Conservation (phyloP, 2,113 vertebrate genomes). For the Halichoeres trimaculatus region DNA sequence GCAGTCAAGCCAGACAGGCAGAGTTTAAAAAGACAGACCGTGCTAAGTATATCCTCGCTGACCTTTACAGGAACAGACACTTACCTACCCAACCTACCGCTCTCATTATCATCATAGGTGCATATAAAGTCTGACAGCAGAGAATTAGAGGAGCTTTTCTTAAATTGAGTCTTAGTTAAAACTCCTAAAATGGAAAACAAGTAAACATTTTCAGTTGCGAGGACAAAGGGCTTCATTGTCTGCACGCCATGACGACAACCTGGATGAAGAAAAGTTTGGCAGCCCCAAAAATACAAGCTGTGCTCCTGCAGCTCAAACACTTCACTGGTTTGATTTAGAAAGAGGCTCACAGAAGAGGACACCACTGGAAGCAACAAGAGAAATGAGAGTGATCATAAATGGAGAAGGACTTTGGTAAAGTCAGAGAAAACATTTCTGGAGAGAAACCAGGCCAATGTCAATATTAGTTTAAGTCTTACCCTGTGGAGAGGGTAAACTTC, state of each 20-base stretch:
- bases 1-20: slow-evolving; percentile 51
- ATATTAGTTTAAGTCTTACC: slow-evolving; percentile 74
- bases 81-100: slow-evolving; percentile 27
- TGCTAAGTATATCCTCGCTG: slow-evolving; percentile 24
- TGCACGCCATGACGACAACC: slow-evolving; percentile 56
- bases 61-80: slow-evolving; percentile 50
- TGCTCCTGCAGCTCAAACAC: slow-evolving; percentile 43
- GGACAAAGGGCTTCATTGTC: slow-evolving; percentile 71
- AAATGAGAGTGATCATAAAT: slow-evolving; percentile 37
- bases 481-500: slow-evolving; percentile 59
- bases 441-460: slow-evolving; percentile 55
- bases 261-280: slow-evolving; percentile 67
- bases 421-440: slow-evolving; percentile 49
- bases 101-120: slow-evolving; percentile 17
- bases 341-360: slow-evolving; percentile 42
- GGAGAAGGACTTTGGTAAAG: slow-evolving; percentile 29
- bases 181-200: slow-evolving; percentile 62
- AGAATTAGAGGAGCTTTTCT: slow-evolving; percentile 32
- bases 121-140: slow-evolving; percentile 36
- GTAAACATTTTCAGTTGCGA: slow-evolving; percentile 60
- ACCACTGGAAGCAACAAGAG: slow-evolving; percentile 65
- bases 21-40: slow-evolving; percentile 31
- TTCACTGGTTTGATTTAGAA: slow-evolving; percentile 58
- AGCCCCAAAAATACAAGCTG: slow-evolving; percentile 63
- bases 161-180: slow-evolving; percentile 62